phyloP scores from a whole-genome alignment of 2,113 vertebrate species.

The Eubucco bourcierii region DNA sequence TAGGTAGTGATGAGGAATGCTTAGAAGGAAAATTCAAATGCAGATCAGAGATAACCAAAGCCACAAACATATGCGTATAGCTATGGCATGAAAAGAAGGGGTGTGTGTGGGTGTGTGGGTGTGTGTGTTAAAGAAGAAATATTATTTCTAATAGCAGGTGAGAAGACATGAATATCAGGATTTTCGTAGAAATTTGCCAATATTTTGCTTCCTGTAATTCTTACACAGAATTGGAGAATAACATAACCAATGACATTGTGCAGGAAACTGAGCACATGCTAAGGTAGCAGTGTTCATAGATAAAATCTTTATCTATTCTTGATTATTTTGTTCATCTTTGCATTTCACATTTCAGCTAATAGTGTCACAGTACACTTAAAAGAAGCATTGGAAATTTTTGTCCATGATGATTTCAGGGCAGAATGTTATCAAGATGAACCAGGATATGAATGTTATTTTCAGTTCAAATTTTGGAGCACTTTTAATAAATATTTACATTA shows the following conservation, averaged over 20 bases:
- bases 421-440: background rate
- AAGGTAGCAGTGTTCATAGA: background rate
- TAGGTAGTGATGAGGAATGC: background rate
- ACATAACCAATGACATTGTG: background rate
- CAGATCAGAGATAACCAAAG: background rate
- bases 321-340: background rate
- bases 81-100: background rate
- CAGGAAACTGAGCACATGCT: background rate
- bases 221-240: background rate
- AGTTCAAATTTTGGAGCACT: background rate
- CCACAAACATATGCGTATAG: background rate
- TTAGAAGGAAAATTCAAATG: background rate
- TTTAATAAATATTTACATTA: background rate
- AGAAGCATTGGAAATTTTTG: background rate
- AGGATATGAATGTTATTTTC: background rate
- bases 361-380: background rate
- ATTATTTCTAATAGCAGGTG: background rate
- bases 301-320: background rate
- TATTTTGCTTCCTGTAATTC: background rate
- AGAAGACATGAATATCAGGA: background rate
- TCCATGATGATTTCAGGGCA: background rate
- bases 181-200: background rate
- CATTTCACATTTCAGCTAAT: background rate
- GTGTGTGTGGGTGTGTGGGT: too few relatives aligned
- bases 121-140: too few relatives aligned